Evolutionary conservation across 2,888 invertebrate genomes (phyloP).

Genomic region (Cephus nigrinus): DNA sequence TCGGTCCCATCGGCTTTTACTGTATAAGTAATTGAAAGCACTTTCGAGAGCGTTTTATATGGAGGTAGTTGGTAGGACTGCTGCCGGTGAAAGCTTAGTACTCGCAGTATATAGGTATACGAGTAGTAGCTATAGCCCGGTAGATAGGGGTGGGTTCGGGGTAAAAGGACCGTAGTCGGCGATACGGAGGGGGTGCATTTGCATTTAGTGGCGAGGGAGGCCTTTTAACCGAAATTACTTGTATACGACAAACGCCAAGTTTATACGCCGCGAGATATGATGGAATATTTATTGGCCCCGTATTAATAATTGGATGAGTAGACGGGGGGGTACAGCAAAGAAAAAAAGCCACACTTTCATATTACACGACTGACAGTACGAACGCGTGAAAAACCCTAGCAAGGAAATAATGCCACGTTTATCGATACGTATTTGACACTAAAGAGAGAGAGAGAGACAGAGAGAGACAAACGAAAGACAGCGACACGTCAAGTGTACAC

Average conservation of each 20-base stretch:
- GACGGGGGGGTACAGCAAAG: too few relatives aligned
- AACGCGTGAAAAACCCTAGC: neutral
- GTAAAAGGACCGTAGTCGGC: neutral
- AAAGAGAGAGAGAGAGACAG: neutral
- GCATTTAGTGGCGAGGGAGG: conserved; percentile 57
- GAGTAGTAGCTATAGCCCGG: neutral
- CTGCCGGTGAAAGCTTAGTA: neutral
- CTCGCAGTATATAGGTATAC: neutral
- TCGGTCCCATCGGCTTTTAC: neutral
- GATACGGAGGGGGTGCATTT: conserved; percentile 39
- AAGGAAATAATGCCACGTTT: neutral
- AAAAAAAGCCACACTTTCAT: neutral
- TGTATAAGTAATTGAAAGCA: neutral
- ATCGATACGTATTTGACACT: neutral
- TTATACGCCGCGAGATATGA: conserved; percentile 52
- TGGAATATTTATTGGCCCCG: conserved; percentile 60
- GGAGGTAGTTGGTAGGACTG: neutral
- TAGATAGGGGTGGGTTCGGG: neutral
- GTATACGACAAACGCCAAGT: conserved; percentile 58
- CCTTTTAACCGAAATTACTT: conserved; percentile 63
- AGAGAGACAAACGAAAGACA: neutral
- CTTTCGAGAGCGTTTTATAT: neutral
- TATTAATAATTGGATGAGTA: conserved; percentile 44
- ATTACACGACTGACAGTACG: neutral
- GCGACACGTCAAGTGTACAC: too few relatives aligned